A percentile compares a stretch with the other conserved stretches of the same genome.
These are phyloP conservation scores for Anthrax anthrax DNA, from an alignment of 2,888 invertebrate genomes.

Conservation along the genomic window DNA sequence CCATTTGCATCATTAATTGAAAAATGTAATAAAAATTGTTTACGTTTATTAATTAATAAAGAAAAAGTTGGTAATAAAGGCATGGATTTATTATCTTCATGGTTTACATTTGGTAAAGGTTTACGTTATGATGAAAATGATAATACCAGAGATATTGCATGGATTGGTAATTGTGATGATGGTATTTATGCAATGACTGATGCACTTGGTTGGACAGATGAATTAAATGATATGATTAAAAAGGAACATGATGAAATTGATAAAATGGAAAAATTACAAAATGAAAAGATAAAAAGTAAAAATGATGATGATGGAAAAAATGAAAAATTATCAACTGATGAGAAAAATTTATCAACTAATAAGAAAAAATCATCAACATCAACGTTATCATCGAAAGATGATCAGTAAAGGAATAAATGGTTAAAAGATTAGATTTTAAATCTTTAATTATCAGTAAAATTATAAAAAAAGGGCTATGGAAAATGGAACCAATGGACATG, in stretches of 20 bases:
- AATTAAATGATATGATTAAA: constrained; percentile 42
- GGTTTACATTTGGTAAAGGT: constrained; percentile 37
- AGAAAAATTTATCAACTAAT: too few relatives aligned
- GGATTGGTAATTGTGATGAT: constrained; percentile 70
- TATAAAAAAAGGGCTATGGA: too few relatives aligned
- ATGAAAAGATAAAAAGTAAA: neutral
- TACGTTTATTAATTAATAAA: constrained; percentile 75
- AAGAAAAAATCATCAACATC: too few relatives aligned
- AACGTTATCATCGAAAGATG: too few relatives aligned
- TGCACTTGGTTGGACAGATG: constrained; percentile 64
- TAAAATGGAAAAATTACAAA: constrained; percentile 1
- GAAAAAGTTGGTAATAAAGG: constrained; percentile 50
- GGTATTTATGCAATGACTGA: constrained; percentile 60
- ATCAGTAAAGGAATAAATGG: too few relatives aligned
- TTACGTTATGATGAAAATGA: constrained; percentile 51
- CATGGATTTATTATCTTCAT: constrained; percentile 23
- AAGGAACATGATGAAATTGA: constrained; percentile 43
- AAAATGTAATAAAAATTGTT: constrained; percentile 54
- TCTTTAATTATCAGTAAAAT: too few relatives aligned
- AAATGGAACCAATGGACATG: too few relatives aligned
- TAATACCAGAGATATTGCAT: constrained; percentile 56
- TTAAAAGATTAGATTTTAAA: too few relatives aligned
- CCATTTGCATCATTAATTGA: constrained; percentile 85
- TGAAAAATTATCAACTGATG: neutral
- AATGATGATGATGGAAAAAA: neutral